Evolutionary conservation across 2,888 invertebrate species (phyloP).

Genomic region (Caenorhabditis auriculariae): DNA sequence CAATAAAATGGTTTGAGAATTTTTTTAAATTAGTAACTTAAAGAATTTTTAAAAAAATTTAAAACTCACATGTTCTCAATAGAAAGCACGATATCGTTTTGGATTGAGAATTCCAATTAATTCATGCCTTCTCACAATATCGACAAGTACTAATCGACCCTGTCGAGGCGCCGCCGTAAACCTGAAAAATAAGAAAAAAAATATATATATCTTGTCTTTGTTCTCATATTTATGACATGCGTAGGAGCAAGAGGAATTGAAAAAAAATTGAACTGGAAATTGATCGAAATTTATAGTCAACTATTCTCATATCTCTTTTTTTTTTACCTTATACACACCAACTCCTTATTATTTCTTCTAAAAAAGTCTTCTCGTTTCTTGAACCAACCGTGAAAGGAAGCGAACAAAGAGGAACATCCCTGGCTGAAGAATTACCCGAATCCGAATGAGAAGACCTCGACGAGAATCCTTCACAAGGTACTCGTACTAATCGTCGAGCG

Average conservation of each 20-base stretch:
- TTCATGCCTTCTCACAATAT: conserved; percentile 35
- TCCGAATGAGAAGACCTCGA: neutral
- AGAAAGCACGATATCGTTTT: conserved; percentile 31
- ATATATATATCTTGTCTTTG: too few species aligned
- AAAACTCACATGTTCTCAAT: conserved; percentile 35
- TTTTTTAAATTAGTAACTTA: neutral
- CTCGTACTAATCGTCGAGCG: conserved; percentile 14
- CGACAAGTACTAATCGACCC: conserved; percentile 33
- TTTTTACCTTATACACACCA: too few species aligned
- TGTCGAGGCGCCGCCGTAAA: conserved; percentile 37
- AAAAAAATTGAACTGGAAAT: too few species aligned
- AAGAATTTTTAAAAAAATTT: conserved; percentile 1
- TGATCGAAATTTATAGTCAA: too few species aligned
- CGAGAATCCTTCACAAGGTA: conserved; percentile 11
- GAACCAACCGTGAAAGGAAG: conserved; percentile 9
- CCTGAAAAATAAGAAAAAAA: too few species aligned
- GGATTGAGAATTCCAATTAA: conserved; percentile 38
- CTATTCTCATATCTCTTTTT: too few species aligned
- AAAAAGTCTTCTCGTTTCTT: neutral
- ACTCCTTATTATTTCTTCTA: too few species aligned
- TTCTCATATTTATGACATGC: too few species aligned
- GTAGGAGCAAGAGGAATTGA: too few species aligned
- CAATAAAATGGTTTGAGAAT: too few species aligned
- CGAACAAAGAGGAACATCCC: conserved; percentile 1
- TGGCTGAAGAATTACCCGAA: neutral